Evolutionary conservation across 2,113 vertebrate species (phyloP).

Genomic region (Ginglymostoma cirratum): DNA sequence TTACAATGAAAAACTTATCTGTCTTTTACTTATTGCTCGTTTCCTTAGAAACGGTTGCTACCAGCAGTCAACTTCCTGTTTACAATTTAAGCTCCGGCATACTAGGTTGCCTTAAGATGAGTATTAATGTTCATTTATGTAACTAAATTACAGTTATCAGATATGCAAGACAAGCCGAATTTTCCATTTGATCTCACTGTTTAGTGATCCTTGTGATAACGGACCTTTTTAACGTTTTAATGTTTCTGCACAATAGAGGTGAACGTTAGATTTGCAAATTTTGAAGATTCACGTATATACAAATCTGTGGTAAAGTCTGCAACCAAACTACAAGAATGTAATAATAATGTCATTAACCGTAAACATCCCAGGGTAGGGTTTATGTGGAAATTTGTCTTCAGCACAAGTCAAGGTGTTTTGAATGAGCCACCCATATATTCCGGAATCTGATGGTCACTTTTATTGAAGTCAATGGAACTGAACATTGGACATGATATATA

Average conservation of each 20-base stretch:
- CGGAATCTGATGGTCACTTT: neutral
- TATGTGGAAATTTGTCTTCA: neutral
- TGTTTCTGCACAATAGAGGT: neutral
- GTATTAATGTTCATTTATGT: neutral
- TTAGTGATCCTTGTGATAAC: neutral
- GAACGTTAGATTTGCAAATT: neutral
- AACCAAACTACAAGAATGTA: neutral
- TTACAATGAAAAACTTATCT: neutral
- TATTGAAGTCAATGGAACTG: neutral
- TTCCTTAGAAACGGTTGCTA: conserved; percentile 26
- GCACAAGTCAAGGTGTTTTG: neutral
- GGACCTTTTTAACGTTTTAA: neutral
- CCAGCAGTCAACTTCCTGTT: conserved; percentile 33
- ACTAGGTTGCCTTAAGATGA: neutral
- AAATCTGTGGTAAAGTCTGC: neutral
- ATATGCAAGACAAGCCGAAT: neutral
- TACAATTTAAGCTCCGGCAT: neutral
- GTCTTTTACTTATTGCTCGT: neutral
- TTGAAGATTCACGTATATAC: neutral
- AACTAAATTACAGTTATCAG: neutral
- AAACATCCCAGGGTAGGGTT: neutral
- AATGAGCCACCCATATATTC: neutral
- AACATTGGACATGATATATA: neutral
- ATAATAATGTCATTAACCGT: neutral
- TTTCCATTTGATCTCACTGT: neutral